Conservation (phyloP, 2,888 invertebrate genomes). For the Stenodema calcarata region DNA sequence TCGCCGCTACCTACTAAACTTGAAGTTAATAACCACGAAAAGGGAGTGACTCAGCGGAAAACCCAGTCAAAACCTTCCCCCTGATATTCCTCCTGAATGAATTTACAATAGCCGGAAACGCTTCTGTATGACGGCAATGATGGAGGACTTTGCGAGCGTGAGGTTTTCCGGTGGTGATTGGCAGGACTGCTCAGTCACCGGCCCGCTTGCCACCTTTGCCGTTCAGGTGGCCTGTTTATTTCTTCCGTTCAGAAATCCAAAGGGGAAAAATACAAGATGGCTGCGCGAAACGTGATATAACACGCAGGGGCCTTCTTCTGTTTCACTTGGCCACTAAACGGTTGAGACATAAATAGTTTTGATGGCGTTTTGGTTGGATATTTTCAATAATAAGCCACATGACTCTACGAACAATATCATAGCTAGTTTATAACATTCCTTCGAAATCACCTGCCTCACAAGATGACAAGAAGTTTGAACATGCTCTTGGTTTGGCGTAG, state of each 20-base stretch:
- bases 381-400: too few relatives aligned
- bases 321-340: too few relatives aligned
- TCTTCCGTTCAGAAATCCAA: neutral
- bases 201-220: neutral
- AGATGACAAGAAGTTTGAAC: too few relatives aligned
- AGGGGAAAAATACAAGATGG: too few relatives aligned
- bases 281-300: too few relatives aligned
- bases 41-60: slow-evolving; percentile 21
- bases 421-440: too few relatives aligned
- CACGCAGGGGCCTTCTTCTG: too few relatives aligned
- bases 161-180: slow-evolving; percentile 21
- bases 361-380: too few relatives aligned
- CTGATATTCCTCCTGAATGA: slow-evolving; percentile 1
- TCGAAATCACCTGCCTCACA: too few relatives aligned
- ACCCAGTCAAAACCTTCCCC: neutral
- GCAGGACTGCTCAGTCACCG: slow-evolving; percentile 17
- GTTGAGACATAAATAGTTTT: too few relatives aligned
- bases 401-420: too few relatives aligned
- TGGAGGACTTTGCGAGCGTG: neutral
- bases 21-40: neutral
- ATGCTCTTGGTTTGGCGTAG: too few relatives aligned
- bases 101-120: slow-evolving; percentile 26
- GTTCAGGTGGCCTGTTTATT: neutral
- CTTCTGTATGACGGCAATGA: neutral
- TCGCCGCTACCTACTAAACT: neutral